These are phyloP conservation scores for Microplitis manilae DNA, from an alignment of 2,888 invertebrate genomes.

Conservation along the genomic window DNA sequence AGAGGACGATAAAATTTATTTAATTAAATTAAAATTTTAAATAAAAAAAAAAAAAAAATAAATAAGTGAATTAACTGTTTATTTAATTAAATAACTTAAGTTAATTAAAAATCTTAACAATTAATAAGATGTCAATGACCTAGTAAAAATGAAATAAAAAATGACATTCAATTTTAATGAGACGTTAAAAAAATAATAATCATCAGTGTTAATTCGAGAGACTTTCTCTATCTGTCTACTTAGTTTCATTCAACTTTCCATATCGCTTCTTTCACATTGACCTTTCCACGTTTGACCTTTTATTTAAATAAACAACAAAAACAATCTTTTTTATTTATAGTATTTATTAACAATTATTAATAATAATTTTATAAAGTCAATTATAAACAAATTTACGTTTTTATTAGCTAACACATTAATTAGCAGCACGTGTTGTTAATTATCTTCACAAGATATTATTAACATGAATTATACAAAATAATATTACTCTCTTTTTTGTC, in stretches of 20 bases:
- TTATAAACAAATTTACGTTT: slow-evolving; percentile 42
- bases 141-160: slow-evolving; percentile 36
- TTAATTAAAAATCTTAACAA: slow-evolving; percentile 41
- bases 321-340: neutral
- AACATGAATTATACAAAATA: slow-evolving; percentile 62
- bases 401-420: slow-evolving; percentile 50
- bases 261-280: slow-evolving; percentile 17
- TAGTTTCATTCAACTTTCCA: slow-evolving; percentile 26
- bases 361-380: neutral
- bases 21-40: neutral
- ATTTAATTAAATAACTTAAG: neutral
- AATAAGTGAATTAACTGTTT: neutral
- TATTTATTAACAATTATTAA: neutral
- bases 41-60: neutral
- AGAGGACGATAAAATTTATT: neutral
- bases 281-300: slow-evolving; percentile 20
- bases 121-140: slow-evolving; percentile 42
- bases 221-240: slow-evolving; percentile 34
- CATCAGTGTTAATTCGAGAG: slow-evolving; percentile 19
- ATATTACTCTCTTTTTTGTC: slow-evolving; percentile 44
- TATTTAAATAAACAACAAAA: neutral
- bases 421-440: slow-evolving; percentile 45
- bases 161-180: slow-evolving; percentile 30
- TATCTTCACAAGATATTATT: slow-evolving; percentile 46
- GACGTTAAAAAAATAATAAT: slow-evolving; percentile 16